These are phyloP conservation scores for Philopotamus ludificatus DNA, from an alignment of 1,140 invertebrate species.

Conservation along the genomic window DNA sequence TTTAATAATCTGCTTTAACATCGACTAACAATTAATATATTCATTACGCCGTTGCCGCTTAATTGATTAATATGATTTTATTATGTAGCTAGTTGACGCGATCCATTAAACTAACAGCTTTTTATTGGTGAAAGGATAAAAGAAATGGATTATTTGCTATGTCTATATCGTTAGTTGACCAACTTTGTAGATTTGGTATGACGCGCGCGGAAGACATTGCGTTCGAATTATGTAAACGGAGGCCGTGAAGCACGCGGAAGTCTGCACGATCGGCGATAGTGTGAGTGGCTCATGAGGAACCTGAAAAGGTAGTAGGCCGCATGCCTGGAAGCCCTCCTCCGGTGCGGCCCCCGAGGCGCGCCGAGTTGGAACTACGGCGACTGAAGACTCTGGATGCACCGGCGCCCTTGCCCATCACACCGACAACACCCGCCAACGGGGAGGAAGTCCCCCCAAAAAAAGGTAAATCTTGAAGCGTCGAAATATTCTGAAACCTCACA, in stretches of 20 bases:
- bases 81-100: too few species aligned
- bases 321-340: conserved; percentile 33
- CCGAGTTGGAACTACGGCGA: conserved; percentile 37
- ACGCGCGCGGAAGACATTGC: too few species aligned
- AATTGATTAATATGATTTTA: too few species aligned
- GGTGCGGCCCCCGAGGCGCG: conserved; percentile 36
- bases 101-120: too few species aligned
- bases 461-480: conserved; percentile 17
- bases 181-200: background rate
- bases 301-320: background rate
- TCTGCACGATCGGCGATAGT: background rate
- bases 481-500: too few species aligned
- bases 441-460: conserved; percentile 15
- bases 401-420: conserved; percentile 30
- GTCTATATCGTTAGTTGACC: background rate
- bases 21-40: too few species aligned
- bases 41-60: too few species aligned
- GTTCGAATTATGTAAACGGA: background rate
- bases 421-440: conserved; percentile 14
- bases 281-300: background rate
- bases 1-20: too few species aligned
- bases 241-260: too few species aligned
- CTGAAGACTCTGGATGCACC: conserved; percentile 37
- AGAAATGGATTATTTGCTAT: background rate
- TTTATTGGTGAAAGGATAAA: conserved; percentile 3